phyloP scores from a whole-genome alignment of 2,888 invertebrate species.

The Zele albiditarsus region DNA sequence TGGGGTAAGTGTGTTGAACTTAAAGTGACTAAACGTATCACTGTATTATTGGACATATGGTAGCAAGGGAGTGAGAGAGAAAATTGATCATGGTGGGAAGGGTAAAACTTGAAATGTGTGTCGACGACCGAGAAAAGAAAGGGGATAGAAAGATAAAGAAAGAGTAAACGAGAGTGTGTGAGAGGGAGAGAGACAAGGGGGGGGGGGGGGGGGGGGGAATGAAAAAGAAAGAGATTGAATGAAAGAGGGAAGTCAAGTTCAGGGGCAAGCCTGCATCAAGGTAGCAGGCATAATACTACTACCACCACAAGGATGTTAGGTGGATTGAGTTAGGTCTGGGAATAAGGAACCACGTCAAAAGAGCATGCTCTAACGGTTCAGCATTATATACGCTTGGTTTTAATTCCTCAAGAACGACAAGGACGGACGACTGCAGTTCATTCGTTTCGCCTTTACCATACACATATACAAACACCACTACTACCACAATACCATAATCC shows the following conservation, averaged over 20 bases:
- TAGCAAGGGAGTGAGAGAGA: not conserved
- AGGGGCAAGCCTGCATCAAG: conserved; percentile 63
- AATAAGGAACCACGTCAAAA: conserved; percentile 46
- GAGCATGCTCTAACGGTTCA: conserved; percentile 61
- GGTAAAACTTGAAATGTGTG: conserved; percentile 13
- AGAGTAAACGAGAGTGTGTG: conserved; percentile 62
- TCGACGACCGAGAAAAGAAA: conserved; percentile 18
- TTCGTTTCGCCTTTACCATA: conserved; percentile 31
- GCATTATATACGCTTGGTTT: conserved; percentile 40
- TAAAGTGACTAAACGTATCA: no score
- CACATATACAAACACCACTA: not conserved
- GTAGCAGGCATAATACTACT: conserved; percentile 50
- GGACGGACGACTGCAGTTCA: conserved; percentile 34
- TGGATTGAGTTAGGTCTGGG: conserved; percentile 58
- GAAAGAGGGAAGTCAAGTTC: conserved; percentile 64
- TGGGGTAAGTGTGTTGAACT: no score
- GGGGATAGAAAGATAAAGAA: conserved; percentile 26
- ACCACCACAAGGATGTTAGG: conserved; percentile 46
- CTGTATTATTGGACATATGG: not conserved
- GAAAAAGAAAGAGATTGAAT: conserved; percentile 23
- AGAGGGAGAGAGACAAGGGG: conserved; percentile 19
- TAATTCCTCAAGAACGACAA: conserved; percentile 22
- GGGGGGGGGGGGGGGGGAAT: not conserved
- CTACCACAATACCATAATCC: not conserved
- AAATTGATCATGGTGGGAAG: not conserved